These are phyloP conservation scores for Anolis carolinensis DNA, from an alignment of 2,113 vertebrate species.

Conservation along the genomic window DNA sequence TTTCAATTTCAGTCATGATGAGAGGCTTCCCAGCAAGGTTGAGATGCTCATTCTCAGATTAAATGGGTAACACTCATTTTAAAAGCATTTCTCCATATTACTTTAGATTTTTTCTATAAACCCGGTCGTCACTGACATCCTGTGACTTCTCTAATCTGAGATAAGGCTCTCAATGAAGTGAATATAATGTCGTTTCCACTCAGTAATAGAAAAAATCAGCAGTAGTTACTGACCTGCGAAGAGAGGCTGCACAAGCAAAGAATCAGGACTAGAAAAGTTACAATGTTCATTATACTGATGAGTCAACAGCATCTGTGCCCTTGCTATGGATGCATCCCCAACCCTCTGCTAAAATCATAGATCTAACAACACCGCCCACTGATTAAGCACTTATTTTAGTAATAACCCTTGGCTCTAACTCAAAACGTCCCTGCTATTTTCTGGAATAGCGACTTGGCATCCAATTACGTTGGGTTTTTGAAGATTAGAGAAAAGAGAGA, in stretches of 20 bases:
- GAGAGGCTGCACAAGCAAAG: not conserved
- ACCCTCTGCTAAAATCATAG: not conserved
- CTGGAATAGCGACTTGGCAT: not conserved
- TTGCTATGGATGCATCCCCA: not conserved
- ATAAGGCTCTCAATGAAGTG: not conserved
- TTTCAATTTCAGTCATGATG: too few relatives aligned
- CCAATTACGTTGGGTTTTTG: not conserved
- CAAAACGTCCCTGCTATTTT: not conserved
- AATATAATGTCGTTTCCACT: not conserved
- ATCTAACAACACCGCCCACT: not conserved
- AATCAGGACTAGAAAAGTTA: too few relatives aligned
- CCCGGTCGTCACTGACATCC: too few relatives aligned
- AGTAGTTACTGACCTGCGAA: too few relatives aligned
- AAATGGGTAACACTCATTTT: too few relatives aligned
- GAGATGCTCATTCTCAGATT: too few relatives aligned
- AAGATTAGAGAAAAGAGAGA: not conserved
- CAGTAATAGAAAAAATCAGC: too few relatives aligned
- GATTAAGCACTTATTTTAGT: not conserved
- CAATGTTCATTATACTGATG: not conserved
- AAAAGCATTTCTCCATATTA: not conserved
- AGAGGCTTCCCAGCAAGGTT: too few relatives aligned
- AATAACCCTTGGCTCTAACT: not conserved
- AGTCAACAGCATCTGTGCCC: not conserved
- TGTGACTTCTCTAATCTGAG: not conserved
- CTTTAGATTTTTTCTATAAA: not conserved